Base-by-base conservation (phyloP, 2,797 vertebrate species). In the Hybognathus amarus region DNA sequence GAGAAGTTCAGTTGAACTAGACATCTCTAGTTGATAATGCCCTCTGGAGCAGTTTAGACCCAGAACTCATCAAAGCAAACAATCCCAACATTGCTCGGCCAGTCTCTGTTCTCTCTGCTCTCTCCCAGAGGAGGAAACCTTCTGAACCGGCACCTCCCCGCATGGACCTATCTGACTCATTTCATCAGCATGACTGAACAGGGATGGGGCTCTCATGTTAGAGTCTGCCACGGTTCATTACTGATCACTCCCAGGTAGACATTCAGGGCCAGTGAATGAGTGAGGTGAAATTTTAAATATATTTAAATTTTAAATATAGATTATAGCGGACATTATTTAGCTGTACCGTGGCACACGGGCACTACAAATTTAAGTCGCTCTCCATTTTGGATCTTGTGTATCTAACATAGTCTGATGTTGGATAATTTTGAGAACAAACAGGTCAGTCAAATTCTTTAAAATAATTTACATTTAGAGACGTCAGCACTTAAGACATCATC, bases 21-120 rank as follows among this genome's bases (percentile, higher is more conserved):
- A 82, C 85, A 56, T 75, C 79, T 68, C 70, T 36, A 74, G 45
- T 33, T 80, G 59, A 83, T 76, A 54, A 64, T 36, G 52, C 47
- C 50, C 52, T 22, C 69, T 79, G 82, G 79, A 86, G 79, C 45
- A 84, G 47, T 70, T 84, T 77, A 47, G 67, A 73, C 18, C 71
- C 54, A 70, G 36, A 67, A 52, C 66, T 36, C 52, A 84, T 87
- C 68, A 87, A 81, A 84, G 84, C 68, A 66, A 77, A 77, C 27
- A 59, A 78, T 71, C 52, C 66, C 24, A 80, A 30, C 24, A 52
- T 76, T 69, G 61, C 12, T 18, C 50, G 33, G 22, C 47, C 38
- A 11, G 63, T 12, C 20, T 52, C 47, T 36, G 24, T 27, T 73
- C 22, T 73, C 22, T 71, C 42, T 27, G 27, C 52, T 50, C 30